Evolutionary conservation across 2,888 invertebrate genomes (phyloP).

Genomic region (Acronicta alni): DNA sequence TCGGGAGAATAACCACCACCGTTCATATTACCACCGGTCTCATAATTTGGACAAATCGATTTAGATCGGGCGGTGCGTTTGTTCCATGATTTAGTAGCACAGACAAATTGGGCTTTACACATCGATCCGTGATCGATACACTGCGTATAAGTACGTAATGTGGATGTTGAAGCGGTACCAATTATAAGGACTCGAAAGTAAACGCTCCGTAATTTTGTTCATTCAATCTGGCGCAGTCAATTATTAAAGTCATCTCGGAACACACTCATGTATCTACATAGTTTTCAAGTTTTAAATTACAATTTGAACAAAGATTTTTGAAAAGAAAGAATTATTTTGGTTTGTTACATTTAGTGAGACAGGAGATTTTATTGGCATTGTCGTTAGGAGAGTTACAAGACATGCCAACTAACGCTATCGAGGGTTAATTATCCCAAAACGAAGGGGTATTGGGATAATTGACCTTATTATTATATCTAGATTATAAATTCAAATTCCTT

Average conservation of each 20-base stretch:
- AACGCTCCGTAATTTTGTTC: conserved; percentile 81
- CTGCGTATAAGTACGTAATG: conserved; percentile 72
- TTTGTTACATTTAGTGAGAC: background rate
- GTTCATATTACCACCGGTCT: conserved; percentile 58
- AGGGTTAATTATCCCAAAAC: too few species aligned
- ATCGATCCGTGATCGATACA: conserved; percentile 72
- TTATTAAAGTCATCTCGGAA: conserved; percentile 64
- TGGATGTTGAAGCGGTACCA: conserved; percentile 79
- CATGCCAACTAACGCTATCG: too few species aligned
- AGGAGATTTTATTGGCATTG: too few species aligned
- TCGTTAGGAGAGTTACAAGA: too few species aligned
- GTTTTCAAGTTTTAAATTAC: background rate
- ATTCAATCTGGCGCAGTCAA: conserved; percentile 67
- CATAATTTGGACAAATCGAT: conserved; percentile 88
- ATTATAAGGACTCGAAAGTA: conserved; percentile 84
- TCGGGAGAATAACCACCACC: conserved; percentile 58
- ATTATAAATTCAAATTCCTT: too few species aligned
- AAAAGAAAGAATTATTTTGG: background rate
- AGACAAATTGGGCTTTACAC: conserved; percentile 81
- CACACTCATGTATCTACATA: conserved; percentile 25
- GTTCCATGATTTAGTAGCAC: conserved; percentile 86
- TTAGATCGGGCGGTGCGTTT: conserved; percentile 87
- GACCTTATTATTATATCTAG: too few species aligned
- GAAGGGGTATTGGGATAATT: too few species aligned
- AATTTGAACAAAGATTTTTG: background rate